A percentile compares a stretch with the other conserved stretches of the same genome.
Evolutionary conservation across 2,113 vertebrate genomes (phyloP).

Genomic region (Xyrauchen texanus): DNA sequence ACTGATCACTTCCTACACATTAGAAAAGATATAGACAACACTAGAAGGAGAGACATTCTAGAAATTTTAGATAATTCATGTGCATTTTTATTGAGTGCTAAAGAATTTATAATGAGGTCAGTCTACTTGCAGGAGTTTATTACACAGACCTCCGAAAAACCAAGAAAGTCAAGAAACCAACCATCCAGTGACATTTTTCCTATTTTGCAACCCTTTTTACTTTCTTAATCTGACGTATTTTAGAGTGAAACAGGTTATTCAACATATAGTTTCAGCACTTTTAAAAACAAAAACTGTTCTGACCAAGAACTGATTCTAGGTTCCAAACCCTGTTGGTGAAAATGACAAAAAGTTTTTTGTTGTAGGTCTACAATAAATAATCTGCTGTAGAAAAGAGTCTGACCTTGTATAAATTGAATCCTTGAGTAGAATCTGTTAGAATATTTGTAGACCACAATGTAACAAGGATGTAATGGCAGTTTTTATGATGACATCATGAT

Average conservation of each 20-base stretch:
- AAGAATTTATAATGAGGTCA: constrained; percentile 25
- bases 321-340: no score
- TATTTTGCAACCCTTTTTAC: not conserved
- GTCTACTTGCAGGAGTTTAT: constrained; percentile 10
- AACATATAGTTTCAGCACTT: no score
- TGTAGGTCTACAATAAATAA: no score
- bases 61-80: constrained; percentile 1
- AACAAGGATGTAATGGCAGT: no score
- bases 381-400: no score
- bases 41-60: not conserved
- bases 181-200: not conserved
- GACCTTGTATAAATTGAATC: no score
- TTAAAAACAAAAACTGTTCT: no score
- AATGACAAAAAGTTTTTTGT: no score
- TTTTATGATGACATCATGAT: constrained; percentile 12
- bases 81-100: not conserved
- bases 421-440: not conserved
- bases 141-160: not conserved
- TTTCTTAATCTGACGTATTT: not conserved
- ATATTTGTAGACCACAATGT: not conserved
- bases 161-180: not conserved
- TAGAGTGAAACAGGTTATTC: no score
- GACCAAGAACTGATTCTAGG: no score
- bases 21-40: not conserved
- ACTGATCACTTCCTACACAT: not conserved